Evolutionary conservation across 2,113 vertebrate species (phyloP).

Genomic region (Chrysemys picta): DNA sequence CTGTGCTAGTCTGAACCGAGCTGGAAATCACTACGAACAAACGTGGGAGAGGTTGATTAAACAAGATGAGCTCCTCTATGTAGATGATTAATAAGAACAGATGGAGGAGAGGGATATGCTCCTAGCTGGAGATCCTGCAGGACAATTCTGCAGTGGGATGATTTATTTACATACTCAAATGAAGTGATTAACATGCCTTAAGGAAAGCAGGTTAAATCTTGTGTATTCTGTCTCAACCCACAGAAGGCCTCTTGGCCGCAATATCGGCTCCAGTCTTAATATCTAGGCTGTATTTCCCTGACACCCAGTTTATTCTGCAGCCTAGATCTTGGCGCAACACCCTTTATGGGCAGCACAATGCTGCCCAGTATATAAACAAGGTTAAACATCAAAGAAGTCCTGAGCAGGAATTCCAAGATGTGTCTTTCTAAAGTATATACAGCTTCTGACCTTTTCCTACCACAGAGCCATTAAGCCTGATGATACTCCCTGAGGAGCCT

Average conservation of each 20-base stretch:
- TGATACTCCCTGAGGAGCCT: conserved; percentile 25
- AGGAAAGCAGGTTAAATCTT: conserved; percentile 20
- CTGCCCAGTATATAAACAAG: accelerated
- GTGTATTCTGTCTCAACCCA: neutral
- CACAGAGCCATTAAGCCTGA: accelerated
- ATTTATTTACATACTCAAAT: neutral
- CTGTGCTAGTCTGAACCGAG: neutral
- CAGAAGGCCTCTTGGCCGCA: neutral
- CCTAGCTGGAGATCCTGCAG: neutral
- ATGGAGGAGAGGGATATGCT: neutral
- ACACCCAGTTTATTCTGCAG: neutral
- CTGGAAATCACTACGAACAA: neutral
- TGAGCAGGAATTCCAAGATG: neutral
- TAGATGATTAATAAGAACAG: neutral
- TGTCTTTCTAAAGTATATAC: neutral
- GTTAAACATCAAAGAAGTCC: neutral
- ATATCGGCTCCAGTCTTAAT: neutral
- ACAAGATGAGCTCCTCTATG: neutral
- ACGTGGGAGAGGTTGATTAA: neutral
- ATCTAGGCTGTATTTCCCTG: conserved; percentile 2
- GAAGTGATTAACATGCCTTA: conserved; percentile 56
- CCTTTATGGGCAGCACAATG: neutral
- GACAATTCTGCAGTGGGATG: neutral
- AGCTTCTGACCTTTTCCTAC: neutral
- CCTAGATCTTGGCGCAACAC: neutral